These are phyloP conservation scores for Nipponia nippon DNA, from an alignment of 2,113 vertebrate species.

Conservation along the genomic window DNA sequence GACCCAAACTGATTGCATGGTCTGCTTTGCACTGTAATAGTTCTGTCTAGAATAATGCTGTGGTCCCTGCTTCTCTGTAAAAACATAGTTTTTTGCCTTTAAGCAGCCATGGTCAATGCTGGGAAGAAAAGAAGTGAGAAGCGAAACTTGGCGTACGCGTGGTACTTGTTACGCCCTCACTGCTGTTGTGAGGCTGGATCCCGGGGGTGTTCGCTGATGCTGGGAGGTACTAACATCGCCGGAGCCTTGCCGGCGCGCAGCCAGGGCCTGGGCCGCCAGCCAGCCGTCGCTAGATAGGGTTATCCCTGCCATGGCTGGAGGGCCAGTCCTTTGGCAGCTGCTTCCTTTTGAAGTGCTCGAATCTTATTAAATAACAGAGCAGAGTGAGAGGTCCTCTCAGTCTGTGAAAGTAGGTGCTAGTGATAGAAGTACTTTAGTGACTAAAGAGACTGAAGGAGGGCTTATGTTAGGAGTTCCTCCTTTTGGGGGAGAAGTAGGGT, in stretches of 20 bases:
- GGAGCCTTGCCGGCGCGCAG: not conserved
- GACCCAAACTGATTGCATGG: not conserved
- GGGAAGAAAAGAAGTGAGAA: not conserved
- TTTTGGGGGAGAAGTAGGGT: not conserved
- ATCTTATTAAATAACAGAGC: not conserved
- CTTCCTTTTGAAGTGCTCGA: not conserved
- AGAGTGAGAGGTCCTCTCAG: not conserved
- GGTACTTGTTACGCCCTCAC: not conserved
- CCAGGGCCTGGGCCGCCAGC: not conserved
- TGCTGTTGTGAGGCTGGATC: not conserved
- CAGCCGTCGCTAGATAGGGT: not conserved
- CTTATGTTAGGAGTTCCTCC: not conserved
- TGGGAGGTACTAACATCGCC: not conserved
- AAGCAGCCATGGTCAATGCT: not conserved
- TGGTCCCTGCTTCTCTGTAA: not conserved
- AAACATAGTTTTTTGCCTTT: not conserved
- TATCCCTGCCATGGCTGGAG: conserved; percentile 20
- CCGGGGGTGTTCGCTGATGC: not conserved
- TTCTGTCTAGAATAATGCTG: not conserved
- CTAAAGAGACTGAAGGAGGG: not conserved
- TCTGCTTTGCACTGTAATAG: not conserved
- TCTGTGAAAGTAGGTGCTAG: not conserved
- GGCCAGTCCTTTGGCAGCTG: not conserved
- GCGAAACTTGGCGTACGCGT: rapidly evolving
- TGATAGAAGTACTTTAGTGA: not conserved